Percentiles rank a stretch among this genome's conserved stretches.
Evolutionary conservation across 1,140 invertebrate genomes (phyloP).

Genomic region (Drosophila tani): DNA sequence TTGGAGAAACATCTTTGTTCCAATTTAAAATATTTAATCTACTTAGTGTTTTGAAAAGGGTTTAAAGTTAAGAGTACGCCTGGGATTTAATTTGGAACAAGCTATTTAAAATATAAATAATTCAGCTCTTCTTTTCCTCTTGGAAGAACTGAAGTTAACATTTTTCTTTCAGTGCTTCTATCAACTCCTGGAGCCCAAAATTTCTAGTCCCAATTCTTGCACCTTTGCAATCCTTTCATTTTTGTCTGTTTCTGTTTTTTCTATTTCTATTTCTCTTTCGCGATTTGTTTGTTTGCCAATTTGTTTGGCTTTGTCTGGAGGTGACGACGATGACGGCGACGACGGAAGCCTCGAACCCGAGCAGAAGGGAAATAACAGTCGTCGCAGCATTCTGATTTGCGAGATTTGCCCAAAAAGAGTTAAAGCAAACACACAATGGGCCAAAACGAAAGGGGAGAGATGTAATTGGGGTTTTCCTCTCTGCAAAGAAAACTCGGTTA

Average conservation of each 20-base stretch:
- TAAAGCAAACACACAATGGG: constrained; percentile 54
- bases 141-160: neutral
- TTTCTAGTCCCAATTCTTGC: constrained; percentile 10
- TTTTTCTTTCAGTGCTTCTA: constrained; percentile 21
- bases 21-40: no score
- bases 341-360: neutral
- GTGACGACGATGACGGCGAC: constrained; percentile 26
- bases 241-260: constrained; percentile 30
- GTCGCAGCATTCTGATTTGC: constrained; percentile 46
- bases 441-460: neutral
- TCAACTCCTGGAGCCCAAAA: constrained; percentile 7
- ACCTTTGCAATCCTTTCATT: constrained; percentile 62
- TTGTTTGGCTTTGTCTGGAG: constrained; percentile 69
- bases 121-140: neutral
- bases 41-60: no score
- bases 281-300: constrained; percentile 71
- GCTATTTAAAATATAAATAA: no score
- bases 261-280: constrained; percentile 39
- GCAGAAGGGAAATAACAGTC: constrained; percentile 4
- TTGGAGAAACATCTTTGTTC: no score
- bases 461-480: neutral
- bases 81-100: no score
- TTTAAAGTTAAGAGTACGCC: no score
- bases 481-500: constrained; percentile 45
- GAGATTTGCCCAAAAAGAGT: constrained; percentile 69